Evolutionary conservation across 2,797 vertebrate genomes (phyloP).

Genomic region (Sebastes hopkinsi): DNA sequence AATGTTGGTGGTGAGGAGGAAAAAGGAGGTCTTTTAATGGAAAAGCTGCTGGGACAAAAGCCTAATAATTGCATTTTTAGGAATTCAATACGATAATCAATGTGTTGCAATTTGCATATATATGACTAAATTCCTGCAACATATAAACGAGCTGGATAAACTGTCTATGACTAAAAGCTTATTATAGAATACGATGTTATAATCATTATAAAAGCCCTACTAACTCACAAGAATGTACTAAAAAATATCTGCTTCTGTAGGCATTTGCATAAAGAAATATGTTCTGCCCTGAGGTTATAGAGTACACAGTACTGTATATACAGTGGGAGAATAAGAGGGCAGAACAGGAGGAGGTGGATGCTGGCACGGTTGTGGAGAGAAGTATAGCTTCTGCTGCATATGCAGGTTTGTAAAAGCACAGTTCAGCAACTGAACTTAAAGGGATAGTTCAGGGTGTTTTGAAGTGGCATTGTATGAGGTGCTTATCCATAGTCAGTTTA

Average conservation of each 20-base stretch:
- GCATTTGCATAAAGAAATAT: background rate
- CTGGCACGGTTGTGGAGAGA: background rate
- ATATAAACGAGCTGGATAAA: background rate
- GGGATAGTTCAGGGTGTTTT: background rate
- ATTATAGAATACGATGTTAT: background rate
- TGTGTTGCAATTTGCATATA: background rate
- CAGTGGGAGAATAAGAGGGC: background rate
- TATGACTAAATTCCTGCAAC: background rate
- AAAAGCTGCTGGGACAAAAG: background rate
- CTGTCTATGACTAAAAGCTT: background rate
- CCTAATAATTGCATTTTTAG: background rate
- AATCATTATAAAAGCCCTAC: background rate
- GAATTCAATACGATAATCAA: background rate
- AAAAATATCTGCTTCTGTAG: background rate
- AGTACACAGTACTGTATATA: background rate
- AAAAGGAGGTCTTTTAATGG: background rate
- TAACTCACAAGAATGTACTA: background rate
- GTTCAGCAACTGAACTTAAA: background rate
- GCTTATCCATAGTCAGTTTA: background rate
- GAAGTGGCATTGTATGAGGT: background rate
- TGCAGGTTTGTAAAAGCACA: background rate
- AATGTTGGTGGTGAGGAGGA: background rate
- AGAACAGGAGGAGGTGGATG: slow-evolving; percentile 3
- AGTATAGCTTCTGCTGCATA: background rate
- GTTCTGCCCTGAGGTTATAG: background rate